Evolutionary conservation across 1,140 invertebrate species (phyloP).

Genomic region (Ctenoplectra terminalis): DNA sequence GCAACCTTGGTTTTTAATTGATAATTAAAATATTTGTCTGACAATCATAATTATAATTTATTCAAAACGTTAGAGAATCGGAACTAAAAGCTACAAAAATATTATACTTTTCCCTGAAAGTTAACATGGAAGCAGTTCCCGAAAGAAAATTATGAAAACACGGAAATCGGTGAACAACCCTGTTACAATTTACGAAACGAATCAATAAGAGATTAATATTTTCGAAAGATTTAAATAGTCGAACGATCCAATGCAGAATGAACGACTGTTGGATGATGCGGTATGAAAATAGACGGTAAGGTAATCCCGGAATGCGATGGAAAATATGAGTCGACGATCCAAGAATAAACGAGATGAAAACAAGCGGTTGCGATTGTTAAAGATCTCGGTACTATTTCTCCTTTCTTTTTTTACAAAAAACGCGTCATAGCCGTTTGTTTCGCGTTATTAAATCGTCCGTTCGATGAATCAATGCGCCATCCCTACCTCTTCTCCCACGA

Average conservation of each 20-base stretch:
- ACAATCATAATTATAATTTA: too few species aligned
- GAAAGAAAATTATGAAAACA: too few species aligned
- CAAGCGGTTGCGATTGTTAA: conserved; percentile 58
- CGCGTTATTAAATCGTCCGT: background rate
- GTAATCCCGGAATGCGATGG: conserved; percentile 76
- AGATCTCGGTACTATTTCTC: conserved; percentile 29
- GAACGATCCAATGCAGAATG: conserved; percentile 49
- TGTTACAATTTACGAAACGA: background rate
- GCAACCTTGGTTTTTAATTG: too few species aligned
- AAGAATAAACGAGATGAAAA: conserved; percentile 79
- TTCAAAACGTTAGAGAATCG: too few species aligned
- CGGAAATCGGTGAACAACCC: too few species aligned
- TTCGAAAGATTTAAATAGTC: conserved; percentile 29
- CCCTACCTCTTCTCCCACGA: background rate
- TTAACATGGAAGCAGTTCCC: too few species aligned
- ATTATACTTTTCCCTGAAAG: too few species aligned
- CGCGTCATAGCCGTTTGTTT: conserved; percentile 14
- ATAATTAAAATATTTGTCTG: too few species aligned
- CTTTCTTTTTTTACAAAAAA: conserved; percentile 25
- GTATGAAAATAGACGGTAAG: conserved; percentile 79
- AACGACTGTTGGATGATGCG: conserved; percentile 62
- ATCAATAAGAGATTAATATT: conserved; percentile 44
- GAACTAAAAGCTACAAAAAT: too few species aligned
- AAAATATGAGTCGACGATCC: conserved; percentile 77
- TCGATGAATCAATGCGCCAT: background rate